Evolutionary conservation across 2,888 invertebrate species (phyloP).

Genomic region (Athetis lepigone): DNA sequence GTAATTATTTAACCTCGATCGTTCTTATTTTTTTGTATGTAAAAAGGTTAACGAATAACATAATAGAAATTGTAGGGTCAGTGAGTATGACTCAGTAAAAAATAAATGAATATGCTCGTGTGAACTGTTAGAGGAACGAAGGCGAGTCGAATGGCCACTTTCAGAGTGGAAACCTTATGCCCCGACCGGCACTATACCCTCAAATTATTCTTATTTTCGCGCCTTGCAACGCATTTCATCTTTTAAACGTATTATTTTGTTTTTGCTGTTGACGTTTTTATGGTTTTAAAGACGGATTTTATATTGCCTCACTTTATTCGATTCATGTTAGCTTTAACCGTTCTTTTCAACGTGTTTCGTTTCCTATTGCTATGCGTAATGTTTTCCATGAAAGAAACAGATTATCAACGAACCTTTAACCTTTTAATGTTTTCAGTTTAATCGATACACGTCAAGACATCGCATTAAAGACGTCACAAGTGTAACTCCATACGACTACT

Average conservation of each 20-base stretch:
- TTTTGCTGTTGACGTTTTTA: slow-evolving; percentile 74
- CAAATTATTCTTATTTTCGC: slow-evolving; percentile 77
- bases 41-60: slow-evolving; percentile 14
- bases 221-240: slow-evolving; percentile 71
- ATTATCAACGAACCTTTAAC: slow-evolving; percentile 64
- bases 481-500: slow-evolving; percentile 43
- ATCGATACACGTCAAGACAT: slow-evolving; percentile 52
- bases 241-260: slow-evolving; percentile 70
- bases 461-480: slow-evolving; percentile 60
- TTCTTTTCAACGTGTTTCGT: slow-evolving; percentile 43
- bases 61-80: slow-evolving; percentile 36
- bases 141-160: slow-evolving; percentile 74
- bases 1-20: not conserved
- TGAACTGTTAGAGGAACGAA: slow-evolving; percentile 64
- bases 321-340: slow-evolving; percentile 60
- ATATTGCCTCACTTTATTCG: slow-evolving; percentile 66
- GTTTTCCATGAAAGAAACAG: slow-evolving; percentile 52
- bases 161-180: slow-evolving; percentile 75
- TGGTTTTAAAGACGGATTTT: slow-evolving; percentile 71
- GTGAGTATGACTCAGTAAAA: slow-evolving; percentile 54
- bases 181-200: slow-evolving; percentile 66
- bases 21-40: not conserved
- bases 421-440: slow-evolving; percentile 62
- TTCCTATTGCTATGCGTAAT: slow-evolving; percentile 36
- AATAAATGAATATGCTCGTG: slow-evolving; percentile 59